Conservation (phyloP, 1,140 invertebrate genomes). For the Bombus cullumanus region DNA sequence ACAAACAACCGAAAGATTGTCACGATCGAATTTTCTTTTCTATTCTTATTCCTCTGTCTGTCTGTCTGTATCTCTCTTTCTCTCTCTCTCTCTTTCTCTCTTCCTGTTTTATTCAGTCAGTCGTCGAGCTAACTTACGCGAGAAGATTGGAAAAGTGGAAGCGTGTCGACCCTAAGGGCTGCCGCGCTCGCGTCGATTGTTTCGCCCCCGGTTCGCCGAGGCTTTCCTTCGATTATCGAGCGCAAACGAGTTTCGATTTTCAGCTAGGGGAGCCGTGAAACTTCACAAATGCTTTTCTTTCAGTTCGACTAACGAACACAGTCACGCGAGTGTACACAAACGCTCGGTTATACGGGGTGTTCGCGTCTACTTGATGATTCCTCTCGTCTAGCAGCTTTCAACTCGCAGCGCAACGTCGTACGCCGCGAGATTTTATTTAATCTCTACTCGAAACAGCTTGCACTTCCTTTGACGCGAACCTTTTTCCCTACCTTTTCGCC, state of each 20-base stretch:
- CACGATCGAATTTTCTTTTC: not conserved
- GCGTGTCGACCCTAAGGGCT: not conserved
- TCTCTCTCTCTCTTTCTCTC: too few relatives aligned
- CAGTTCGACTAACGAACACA: not conserved
- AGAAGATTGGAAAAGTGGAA: conserved; percentile 35
- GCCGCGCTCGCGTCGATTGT: conserved; percentile 16
- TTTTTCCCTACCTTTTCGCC: not conserved
- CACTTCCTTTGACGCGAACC: not conserved
- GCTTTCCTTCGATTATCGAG: conserved; percentile 59
- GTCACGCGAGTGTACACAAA: not conserved
- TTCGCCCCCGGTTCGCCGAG: conserved; percentile 18
- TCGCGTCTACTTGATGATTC: not conserved
- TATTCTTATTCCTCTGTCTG: not conserved
- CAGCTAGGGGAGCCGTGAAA: conserved; percentile 56
- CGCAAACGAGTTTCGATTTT: conserved; percentile 71
- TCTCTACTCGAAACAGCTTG: conserved; percentile 6
- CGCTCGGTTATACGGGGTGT: conserved; percentile 22
- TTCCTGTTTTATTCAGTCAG: too few relatives aligned
- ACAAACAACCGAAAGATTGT: not conserved
- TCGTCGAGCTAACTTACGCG: conserved; percentile 26
- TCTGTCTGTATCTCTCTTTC: accelerated
- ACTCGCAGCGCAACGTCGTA: not conserved
- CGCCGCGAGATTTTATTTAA: conserved; percentile 3
- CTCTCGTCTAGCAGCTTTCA: not conserved
- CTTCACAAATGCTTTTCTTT: conserved; percentile 56